Evolutionary conservation across 2,113 vertebrate species (phyloP), one percentile per base, ranked within the genome.

Genomic region (Pluvianellus socialis): DNA sequence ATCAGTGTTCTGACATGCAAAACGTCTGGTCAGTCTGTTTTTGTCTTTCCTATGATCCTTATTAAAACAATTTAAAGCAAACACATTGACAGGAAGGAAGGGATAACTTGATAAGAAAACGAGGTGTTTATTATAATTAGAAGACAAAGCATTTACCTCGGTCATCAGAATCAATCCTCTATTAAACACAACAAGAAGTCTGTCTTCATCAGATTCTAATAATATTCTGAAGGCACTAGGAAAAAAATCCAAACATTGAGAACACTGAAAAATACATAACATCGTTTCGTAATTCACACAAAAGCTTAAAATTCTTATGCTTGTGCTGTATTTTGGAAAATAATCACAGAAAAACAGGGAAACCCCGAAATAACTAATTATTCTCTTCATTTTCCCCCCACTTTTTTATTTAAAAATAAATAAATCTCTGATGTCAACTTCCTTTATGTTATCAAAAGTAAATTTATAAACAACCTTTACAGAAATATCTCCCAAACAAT

Each of bases 121-220:
- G 1, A 84, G 65, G 44, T 83, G 28, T 65, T 89, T 44, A 55
- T 63, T 56, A 12, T 67, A 18, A 96, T 58, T 70, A 67, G 93
- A 82, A 88, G 65, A 63, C 18, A 52, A 92, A 96, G 80, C 62
- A 76, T 76, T 98, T 98, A 99, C 99, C 98, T 99, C 99, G 2
- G 99, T 99, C 99, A 99, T 99, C 87, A 99, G 98, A 97, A 99
- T 99, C 95, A 99, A 98, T 58, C 99, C 99, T 98, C 99, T 98
- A 82, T 99, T 99, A 97, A 99, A 99, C 71, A 99, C 99, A 97
- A 99, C 99, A 84, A 99, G 99, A 95, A 99, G 98, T 59, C 99
- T 98, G 97, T 99, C 99, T 98, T 99, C 99, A 92, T 99, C 99
- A 92, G 99, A 99, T 98, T 99, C 99, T 98, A 99, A 94, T 91